phyloP scores from a whole-genome alignment of 2,797 vertebrate genomes.

The Pangasius larnaudii region DNA sequence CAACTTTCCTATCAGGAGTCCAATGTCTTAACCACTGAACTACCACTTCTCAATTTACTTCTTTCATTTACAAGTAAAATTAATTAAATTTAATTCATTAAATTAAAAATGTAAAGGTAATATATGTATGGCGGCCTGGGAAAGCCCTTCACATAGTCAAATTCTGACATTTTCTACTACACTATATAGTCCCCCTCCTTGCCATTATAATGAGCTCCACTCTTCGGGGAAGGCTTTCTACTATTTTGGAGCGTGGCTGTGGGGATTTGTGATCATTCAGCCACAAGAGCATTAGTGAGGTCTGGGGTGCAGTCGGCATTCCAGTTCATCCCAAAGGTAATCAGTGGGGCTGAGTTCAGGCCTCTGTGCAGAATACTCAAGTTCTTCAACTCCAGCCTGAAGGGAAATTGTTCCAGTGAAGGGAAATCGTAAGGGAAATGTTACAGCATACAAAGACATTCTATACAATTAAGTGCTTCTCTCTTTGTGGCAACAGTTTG shows the following conservation, averaged over 20 bases:
- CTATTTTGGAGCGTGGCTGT: neutral
- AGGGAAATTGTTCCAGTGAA: neutral
- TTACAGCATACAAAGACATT: no score
- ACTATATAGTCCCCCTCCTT: neutral
- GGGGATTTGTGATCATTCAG: neutral
- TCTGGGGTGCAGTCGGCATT: neutral
- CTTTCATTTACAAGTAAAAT: neutral
- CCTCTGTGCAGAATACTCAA: neutral
- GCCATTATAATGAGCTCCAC: neutral
- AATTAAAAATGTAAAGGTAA: neutral
- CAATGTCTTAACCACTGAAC: no score
- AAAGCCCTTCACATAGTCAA: neutral
- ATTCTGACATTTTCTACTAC: neutral
- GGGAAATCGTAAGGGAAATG: neutral
- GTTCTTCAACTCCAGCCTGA: neutral
- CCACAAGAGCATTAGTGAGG: neutral
- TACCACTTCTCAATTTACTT: no score
- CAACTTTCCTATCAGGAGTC: no score
- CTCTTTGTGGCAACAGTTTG: no score
- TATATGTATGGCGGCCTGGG: neutral
- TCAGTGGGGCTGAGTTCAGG: neutral
- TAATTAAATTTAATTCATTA: no score
- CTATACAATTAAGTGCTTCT: no score
- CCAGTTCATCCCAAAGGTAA: constrained; percentile 2
- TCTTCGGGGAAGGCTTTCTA: neutral